Evolutionary conservation across 2,113 vertebrate species (phyloP).

Genomic region (Pygoscelis antarcticus): DNA sequence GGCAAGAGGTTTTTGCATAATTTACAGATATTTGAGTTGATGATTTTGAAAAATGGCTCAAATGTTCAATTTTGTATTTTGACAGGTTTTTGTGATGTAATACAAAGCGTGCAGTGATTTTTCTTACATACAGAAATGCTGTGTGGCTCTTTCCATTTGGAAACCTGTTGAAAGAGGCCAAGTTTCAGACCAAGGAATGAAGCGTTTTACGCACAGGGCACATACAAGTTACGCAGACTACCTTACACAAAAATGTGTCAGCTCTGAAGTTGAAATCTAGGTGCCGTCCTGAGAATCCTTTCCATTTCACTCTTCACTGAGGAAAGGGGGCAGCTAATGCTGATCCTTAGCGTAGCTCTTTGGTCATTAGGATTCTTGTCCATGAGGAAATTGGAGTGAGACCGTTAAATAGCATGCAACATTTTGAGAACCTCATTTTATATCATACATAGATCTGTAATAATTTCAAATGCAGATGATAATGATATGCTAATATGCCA

Average conservation of each 20-base stretch:
- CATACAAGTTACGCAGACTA: not conserved
- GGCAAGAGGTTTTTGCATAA: not conserved
- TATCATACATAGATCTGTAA: not conserved
- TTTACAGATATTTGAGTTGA: not conserved
- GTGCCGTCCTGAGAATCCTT: not conserved
- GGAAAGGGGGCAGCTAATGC: not conserved
- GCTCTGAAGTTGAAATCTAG: not conserved
- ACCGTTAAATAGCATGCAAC: not conserved
- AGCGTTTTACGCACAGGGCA: not conserved
- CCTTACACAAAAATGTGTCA: not conserved
- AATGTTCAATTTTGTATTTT: not conserved
- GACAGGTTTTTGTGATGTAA: not conserved
- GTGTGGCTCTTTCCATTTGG: not conserved
- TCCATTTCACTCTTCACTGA: not conserved
- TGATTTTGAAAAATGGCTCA: not conserved
- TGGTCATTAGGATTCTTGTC: not conserved
- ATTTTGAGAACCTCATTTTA: not conserved
- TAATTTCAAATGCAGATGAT: slow-evolving; percentile 4
- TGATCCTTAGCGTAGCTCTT: not conserved
- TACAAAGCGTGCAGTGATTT: not conserved
- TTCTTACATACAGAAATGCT: not conserved
- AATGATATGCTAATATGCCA: slow-evolving; percentile 4
- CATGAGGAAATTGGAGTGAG: not conserved
- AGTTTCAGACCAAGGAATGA: not conserved
- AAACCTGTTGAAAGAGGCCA: not conserved